Evolutionary conservation across 2,797 vertebrate species (phyloP).

Genomic region (Diplodus puntazzo): DNA sequence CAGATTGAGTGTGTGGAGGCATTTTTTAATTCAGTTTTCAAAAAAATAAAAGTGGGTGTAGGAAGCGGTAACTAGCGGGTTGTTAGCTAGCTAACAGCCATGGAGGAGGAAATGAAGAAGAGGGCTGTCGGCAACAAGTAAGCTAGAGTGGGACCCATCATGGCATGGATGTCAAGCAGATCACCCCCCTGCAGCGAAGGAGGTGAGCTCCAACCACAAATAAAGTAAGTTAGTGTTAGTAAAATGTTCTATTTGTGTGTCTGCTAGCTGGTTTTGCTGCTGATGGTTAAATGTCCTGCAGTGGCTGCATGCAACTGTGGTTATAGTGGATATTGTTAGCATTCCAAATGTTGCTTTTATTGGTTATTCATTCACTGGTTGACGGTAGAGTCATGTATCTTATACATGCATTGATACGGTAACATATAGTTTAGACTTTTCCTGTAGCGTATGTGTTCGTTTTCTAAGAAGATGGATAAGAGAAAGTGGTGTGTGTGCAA

Average conservation of each 20-base stretch:
- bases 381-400: constrained; percentile 1
- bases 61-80: too few relatives aligned
- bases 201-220: neutral
- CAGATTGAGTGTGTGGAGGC: too few relatives aligned
- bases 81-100: neutral
- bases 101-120: neutral
- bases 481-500: too few relatives aligned
- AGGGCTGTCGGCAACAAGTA: too few relatives aligned
- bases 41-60: too few relatives aligned
- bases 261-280: neutral
- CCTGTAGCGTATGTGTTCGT: neutral
- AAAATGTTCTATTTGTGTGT: neutral
- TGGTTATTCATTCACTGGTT: neutral
- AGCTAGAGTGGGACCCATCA: neutral
- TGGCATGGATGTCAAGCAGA: neutral
- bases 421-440: neutral
- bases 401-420: neutral
- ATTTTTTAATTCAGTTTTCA: too few relatives aligned
- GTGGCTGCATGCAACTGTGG: neutral
- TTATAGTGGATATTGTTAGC: too few relatives aligned
- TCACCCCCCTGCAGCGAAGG: neutral
- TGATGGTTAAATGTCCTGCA: neutral
- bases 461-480: neutral
- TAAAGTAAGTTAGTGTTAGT: constrained; percentile 2
- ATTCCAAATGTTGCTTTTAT: neutral